These are phyloP conservation scores for Rhyacophila brunnea DNA, from an alignment of 1,140 invertebrate genomes.

Conservation along the genomic window DNA sequence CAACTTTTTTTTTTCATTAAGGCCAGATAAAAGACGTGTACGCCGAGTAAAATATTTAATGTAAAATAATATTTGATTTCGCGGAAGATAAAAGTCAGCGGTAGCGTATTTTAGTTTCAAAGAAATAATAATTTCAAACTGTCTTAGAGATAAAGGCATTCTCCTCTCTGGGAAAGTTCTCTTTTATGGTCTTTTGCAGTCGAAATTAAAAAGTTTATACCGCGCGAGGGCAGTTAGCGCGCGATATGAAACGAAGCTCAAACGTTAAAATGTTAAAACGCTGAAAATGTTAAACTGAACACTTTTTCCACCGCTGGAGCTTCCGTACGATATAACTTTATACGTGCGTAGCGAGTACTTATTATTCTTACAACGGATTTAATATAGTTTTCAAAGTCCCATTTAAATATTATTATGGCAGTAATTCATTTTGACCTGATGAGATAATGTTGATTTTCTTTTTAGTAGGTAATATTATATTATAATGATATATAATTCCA, in stretches of 20 bases:
- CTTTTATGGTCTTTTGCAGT: conserved; percentile 34
- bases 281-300: too few species aligned
- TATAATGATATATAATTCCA: too few species aligned
- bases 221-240: conserved; percentile 23
- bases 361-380: too few species aligned
- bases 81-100: conserved; percentile 31
- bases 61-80: conserved; percentile 36
- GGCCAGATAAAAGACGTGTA: neutral
- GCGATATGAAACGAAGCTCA: conserved; percentile 33
- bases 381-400: too few species aligned
- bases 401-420: too few species aligned
- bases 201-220: conserved; percentile 37
- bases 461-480: too few species aligned
- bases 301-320: too few species aligned
- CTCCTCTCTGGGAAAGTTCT: conserved; percentile 27
- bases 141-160: conserved; percentile 34
- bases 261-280: conserved; percentile 28
- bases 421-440: too few species aligned
- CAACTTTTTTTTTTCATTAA: too few species aligned
- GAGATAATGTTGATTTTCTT: too few species aligned
- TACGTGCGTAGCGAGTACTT: too few species aligned
- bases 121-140: conserved; percentile 38
- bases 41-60: conserved; percentile 27
- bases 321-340: too few species aligned
- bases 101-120: conserved; percentile 33